These are phyloP conservation scores for Tetragnatha montana DNA, from an alignment of 2,888 invertebrate species.

Conservation along the genomic window DNA sequence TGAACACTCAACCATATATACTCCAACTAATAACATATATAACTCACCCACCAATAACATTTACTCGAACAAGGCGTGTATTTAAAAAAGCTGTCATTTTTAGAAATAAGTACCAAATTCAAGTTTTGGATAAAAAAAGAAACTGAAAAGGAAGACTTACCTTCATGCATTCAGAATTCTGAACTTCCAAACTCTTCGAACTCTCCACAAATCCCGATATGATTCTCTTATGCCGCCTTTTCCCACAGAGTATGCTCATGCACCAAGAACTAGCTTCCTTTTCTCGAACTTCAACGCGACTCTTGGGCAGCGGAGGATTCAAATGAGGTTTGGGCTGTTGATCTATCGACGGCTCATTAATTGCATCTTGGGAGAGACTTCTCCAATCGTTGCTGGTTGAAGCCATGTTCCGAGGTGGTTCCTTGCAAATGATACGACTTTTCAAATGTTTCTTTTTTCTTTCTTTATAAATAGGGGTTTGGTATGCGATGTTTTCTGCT, in stretches of 20 bases:
- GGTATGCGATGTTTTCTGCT: neutral
- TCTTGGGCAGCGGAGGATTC: conserved; percentile 32
- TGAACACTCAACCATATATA: no score
- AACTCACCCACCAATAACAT: no score
- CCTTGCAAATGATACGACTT: neutral
- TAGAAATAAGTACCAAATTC: neutral
- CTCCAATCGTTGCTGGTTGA: conserved; percentile 26
- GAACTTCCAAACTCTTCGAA: conserved; percentile 27
- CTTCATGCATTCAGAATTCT: conserved; percentile 56
- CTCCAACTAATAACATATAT: no score
- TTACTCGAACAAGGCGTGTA: no score
- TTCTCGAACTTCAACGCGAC: conserved; percentile 14
- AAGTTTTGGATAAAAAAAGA: neutral
- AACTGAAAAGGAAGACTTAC: neutral
- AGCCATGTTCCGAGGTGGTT: conserved; percentile 14
- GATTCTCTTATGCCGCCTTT: conserved; percentile 32
- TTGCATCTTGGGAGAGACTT: neutral
- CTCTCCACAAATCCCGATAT: conserved; percentile 44
- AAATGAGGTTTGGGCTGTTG: conserved; percentile 30
- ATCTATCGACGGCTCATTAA: conserved; percentile 17
- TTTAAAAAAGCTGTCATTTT: neutral
- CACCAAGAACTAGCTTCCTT: conserved; percentile 52
- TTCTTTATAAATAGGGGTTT: neutral
- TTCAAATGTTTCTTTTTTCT: neutral
- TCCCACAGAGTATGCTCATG: conserved; percentile 44